Base-by-base conservation (phyloP, 2,888 invertebrate genomes). In the Proisotoma minuta region DNA sequence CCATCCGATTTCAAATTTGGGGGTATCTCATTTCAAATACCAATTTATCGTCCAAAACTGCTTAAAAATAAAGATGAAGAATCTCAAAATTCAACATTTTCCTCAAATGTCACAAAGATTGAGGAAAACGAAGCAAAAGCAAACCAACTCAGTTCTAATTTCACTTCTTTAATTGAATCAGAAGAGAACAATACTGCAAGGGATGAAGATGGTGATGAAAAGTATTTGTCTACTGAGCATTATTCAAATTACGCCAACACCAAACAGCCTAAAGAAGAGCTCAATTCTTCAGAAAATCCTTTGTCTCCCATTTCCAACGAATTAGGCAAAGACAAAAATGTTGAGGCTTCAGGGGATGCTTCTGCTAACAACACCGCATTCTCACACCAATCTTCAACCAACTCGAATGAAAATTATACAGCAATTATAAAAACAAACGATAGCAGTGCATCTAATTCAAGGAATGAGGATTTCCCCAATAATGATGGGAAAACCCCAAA, bases 21-120 rank as follows among this genome's bases (percentile, higher is more conserved):
- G 15, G 68, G 65, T 4, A 56, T 65, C 27, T 68, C 70, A 10
- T 62, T 70, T 56, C 64, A 66, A 26, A 60, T 68, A 26, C 70
- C 70, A 5, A 70, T 70, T 43, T 66, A 66, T 27, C 23, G 24
- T 20, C n/a, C 40, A 5, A 50, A 43, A n/a, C n/a, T n/a, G n/a
- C n/a, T n/a, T n/a, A n/a, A n/a, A n/a, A 34, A 39, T 3, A 43
- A 34, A n/a, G 26, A 39, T 8, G 39, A 51, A 20, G 20, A 4
- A 29, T 12, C 24, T 27, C 27, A 34, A 18, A 28, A 39, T 10
- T 27, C 28, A 8, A 4, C 54, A 5, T 27, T 28, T 20, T 54
- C 54, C n/a, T n/a, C n/a, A n/a, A n/a, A n/a, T n/a, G n/a, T n/a
- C n/a, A n/a, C 29, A 22, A n/a, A n/a, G n/a, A n/a, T n/a, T n/a